Base-by-base conservation (phyloP, 1,140 invertebrate species). In the Heliconius congener region DNA sequence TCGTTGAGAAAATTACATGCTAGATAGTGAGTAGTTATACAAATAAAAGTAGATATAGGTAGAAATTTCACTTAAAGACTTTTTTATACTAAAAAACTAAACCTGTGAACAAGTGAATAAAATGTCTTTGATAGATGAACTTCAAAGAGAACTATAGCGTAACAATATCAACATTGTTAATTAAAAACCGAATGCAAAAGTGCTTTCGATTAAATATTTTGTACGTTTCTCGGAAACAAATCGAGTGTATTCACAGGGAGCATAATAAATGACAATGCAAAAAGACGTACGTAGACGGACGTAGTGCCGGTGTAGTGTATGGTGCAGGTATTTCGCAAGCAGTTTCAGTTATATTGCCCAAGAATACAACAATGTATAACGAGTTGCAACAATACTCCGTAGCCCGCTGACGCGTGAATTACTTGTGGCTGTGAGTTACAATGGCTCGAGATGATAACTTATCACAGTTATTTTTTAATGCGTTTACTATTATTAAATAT, bases 311-410 rank as follows among this genome's bases (percentile, higher is more conserved):
- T 30, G 8, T 66, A 66, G 60, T 66, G n/a, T 66, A 66, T 66
- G 60, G 83, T 77, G 84, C 79, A 78, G 86, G 83, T 73, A 83
- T 92, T 90, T 90, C 86, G 86, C 88, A 91, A 91, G 85, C 84
- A 77, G 89, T 88, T 90, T 88, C 86, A 88, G 87, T 88, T 83
- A 85, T 90, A 85, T 93, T 93, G 87, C 90, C 85, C 87, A 93
- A 93, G 88, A 71, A 73, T 18, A 76, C 74, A 75, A 75, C 74
- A 73, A 73, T 78, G 72, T 74, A 66, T 66, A 66, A 66, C 60
- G 60, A 66, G n/a, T 18, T 71, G 78, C 74, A 79, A 79, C 73
- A 79, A 79, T 75, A 73, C 66, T 74, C 30, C 52, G 60, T 60
- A 71, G 73, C 52, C 13, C 39, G 60, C 78, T 78, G 77, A 78